Conservation (phyloP, 2,113 vertebrate genomes). For the Sminthopsis crassicaudata region DNA sequence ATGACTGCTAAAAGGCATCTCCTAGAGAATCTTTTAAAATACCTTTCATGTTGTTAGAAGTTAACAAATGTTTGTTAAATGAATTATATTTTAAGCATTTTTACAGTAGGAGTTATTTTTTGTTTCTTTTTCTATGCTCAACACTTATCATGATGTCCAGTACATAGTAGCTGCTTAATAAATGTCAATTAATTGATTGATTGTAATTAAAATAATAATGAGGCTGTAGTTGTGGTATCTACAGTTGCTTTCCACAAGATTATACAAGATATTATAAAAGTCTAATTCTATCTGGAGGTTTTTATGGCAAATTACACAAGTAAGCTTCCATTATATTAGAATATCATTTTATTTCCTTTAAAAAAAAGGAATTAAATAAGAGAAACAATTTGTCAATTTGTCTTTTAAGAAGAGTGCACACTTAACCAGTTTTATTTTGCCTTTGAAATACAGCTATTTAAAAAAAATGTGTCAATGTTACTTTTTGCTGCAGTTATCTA, state of each 20-base stretch:
- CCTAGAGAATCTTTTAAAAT: not conserved
- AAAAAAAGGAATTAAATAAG: not conserved
- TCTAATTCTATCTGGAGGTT: not conserved
- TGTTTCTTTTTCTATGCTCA: no score
- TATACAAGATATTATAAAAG: no score
- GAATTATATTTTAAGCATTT: not conserved
- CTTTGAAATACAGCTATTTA: not conserved
- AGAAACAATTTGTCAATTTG: not conserved
- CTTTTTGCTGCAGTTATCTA: not conserved
- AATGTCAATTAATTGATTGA: not conserved
- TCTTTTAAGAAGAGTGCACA: not conserved
- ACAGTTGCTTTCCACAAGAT: not conserved
- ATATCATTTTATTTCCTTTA: not conserved
- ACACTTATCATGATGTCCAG: no score
- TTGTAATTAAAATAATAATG: not conserved
- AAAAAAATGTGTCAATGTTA: not conserved
- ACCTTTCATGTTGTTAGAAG: not conserved
- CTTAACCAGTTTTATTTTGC: not conserved
- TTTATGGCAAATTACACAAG: not conserved
- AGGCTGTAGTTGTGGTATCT: accelerated
- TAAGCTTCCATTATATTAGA: not conserved
- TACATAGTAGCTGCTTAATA: not conserved
- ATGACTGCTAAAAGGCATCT: not conserved
- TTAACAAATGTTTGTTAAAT: not conserved
- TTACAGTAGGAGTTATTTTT: no score